Conservation (phyloP, 2,888 invertebrate species). For the Aricia artaxerxes region DNA sequence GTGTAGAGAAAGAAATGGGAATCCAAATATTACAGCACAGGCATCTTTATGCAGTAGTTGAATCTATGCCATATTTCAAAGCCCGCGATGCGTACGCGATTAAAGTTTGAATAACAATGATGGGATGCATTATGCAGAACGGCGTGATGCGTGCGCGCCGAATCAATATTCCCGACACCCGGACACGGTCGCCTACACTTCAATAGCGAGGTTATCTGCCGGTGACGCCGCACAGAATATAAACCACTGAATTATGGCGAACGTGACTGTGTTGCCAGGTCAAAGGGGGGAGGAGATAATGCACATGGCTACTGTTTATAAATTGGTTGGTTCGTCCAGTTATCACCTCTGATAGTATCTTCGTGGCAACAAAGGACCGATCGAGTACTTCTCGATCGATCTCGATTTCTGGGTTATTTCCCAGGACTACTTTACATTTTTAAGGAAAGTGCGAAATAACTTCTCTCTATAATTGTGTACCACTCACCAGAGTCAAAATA, state of each 20-base stretch:
- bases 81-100: slow-evolving; percentile 34
- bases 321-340: not conserved
- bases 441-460: not conserved
- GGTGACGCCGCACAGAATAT: slow-evolving; percentile 66
- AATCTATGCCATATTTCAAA: slow-evolving; percentile 12
- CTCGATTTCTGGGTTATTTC: too few relatives aligned
- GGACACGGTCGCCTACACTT: slow-evolving; percentile 66
- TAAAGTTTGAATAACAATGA: slow-evolving; percentile 49
- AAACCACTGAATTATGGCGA: slow-evolving; percentile 63
- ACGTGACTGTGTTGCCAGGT: slow-evolving; percentile 17
- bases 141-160: slow-evolving; percentile 57
- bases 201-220: slow-evolving; percentile 70
- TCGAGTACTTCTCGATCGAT: too few relatives aligned
- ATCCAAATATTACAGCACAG: not conserved
- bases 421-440: not conserved
- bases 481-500: not conserved
- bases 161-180: slow-evolving; percentile 70
- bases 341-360: not conserved
- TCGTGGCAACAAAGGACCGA: too few relatives aligned
- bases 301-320: slow-evolving; percentile 1
- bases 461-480: too few relatives aligned
- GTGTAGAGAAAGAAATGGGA: too few relatives aligned
- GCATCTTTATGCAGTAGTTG: too few relatives aligned
- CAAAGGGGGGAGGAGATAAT: not conserved
- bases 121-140: slow-evolving; percentile 56